Evolutionary conservation across 2,888 invertebrate genomes (phyloP), one percentile per base, ranked within the genome.

Genomic region (Euplexia lucipara): DNA sequence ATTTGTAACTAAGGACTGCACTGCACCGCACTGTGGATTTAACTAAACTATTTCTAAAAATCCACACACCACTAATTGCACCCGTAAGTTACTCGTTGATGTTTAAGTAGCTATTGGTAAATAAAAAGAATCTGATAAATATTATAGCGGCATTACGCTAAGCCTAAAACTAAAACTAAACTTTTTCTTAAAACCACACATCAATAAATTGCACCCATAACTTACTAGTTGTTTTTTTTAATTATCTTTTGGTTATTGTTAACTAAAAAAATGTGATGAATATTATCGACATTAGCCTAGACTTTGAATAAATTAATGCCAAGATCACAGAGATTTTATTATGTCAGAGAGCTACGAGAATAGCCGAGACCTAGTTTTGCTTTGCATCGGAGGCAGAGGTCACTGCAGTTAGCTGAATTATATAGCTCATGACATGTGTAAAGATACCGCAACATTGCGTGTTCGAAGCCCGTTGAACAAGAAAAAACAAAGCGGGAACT

Each of bases 331-430:
- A 69, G 72, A 78, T 82, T 83, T 85, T 80, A n/a, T n/a, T n/a
- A 80, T 87, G 84, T 83, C 84, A 81, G 78, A 80, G 70, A 61
- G 67, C 78, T 86, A 86, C 81, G 78, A 84, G 75, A 90, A 90
- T 89, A 91, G 85, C 79, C 65, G 63, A 86, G 85, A 87, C 87
- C 90, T 85, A 88, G 84, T 86, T 90, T 79, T 85, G 78, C 84
- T 57, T 83, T 86, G 81, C 83, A 84, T 84, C 82, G 62, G 79
- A 78, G 72, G 76, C 77, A 88, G 78, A 88, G 87, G 87, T 88
- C 88, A 87, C 77, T 90, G 87, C 88, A 88, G 82, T 79, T 70
- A 70, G 62, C 57, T 75, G 67, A 79, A 81, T 78, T 79, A 83
- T 82, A 70, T 83, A 72, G 69, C 71, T 76, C 73, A 68, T 75